These are phyloP conservation scores for Lophotriccus pileatus DNA, from an alignment of 2,797 vertebrate species.

Conservation along the genomic window DNA sequence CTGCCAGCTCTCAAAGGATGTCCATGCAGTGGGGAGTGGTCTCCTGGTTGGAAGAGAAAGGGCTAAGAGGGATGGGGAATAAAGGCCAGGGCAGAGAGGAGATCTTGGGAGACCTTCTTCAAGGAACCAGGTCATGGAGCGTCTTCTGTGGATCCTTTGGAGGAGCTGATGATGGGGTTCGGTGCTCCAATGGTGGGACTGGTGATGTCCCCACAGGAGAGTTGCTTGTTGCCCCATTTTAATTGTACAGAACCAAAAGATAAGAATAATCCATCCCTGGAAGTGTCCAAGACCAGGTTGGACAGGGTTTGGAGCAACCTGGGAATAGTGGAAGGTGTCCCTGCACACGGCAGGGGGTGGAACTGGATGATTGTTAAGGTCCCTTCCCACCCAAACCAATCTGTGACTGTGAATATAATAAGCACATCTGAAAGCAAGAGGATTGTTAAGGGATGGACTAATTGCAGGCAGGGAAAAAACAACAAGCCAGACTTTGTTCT, in stretches of 20 bases:
- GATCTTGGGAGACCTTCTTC: not conserved
- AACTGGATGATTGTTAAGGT: not conserved
- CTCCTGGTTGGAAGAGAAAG: not conserved
- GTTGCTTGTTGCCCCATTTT: not conserved
- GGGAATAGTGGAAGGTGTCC: not conserved
- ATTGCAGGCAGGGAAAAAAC: not conserved
- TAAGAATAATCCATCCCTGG: not conserved
- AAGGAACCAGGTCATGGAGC: not conserved
- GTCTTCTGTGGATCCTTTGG: not conserved
- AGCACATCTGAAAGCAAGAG: not conserved
- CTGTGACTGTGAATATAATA: not conserved
- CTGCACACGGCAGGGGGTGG: not conserved
- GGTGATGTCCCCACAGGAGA: not conserved
- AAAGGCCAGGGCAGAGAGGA: not conserved
- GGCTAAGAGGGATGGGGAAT: not conserved
- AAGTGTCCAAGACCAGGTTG: not conserved
- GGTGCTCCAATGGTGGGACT: not conserved
- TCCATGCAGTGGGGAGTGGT: rapidly evolving
- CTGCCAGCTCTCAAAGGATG: not conserved
- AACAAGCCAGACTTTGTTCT: not conserved
- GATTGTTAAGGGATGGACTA: not conserved
- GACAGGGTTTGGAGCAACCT: not conserved
- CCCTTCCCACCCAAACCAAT: not conserved
- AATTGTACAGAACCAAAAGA: not conserved
- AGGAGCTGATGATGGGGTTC: not conserved